Evolutionary conservation across 1,140 invertebrate genomes (phyloP), one percentile per base, ranked within the genome.

Genomic region (Drosophila sp.): DNA sequence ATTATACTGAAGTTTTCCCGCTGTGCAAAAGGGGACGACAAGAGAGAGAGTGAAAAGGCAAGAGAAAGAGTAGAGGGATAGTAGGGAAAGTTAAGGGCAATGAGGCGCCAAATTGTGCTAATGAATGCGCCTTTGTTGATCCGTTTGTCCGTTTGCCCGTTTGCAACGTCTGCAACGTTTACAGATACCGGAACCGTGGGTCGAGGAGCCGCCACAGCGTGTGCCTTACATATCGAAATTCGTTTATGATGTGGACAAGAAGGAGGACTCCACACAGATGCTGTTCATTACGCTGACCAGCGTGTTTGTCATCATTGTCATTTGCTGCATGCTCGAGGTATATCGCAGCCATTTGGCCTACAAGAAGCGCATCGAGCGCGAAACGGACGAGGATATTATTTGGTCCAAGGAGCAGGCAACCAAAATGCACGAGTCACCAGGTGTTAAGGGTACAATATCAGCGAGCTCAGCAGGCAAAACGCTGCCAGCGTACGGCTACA

Each of bases 241-340:
- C 89, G 94, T 94, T 4, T 91, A 91, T 45, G 94, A 95, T 71
- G 93, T 94, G 5, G 95, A 95, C 7, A 93, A 94, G 40, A 95
- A 96, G 89, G 96, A 97, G 91, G 95, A 97, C 76, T 95, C 94
- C 45, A 95, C 95, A 0, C 95, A 95, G 90, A 94, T 96, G 72
- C 94, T 96, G 46, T 96, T 96, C 76, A 95, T 96, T 72, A 94
- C 94, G 1, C 92, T 96, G 7, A 94, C 94, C 14, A 94, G 94
- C 29, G 93, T 96, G 40, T 96, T 96, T 91, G 92, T 95, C 25
- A 91, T 94, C 11, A 95, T 95, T 13, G 92, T 96, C 0, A 89
- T 95, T 43, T 94, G 94, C 43, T 94, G 94, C 75, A 92, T 92
- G 69, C 94, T 94, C 72, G 94, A 95, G 80, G 93, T 95, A 34